Base-by-base conservation (phyloP, 2,797 vertebrate species). In the Mormyrops attenuatus region DNA sequence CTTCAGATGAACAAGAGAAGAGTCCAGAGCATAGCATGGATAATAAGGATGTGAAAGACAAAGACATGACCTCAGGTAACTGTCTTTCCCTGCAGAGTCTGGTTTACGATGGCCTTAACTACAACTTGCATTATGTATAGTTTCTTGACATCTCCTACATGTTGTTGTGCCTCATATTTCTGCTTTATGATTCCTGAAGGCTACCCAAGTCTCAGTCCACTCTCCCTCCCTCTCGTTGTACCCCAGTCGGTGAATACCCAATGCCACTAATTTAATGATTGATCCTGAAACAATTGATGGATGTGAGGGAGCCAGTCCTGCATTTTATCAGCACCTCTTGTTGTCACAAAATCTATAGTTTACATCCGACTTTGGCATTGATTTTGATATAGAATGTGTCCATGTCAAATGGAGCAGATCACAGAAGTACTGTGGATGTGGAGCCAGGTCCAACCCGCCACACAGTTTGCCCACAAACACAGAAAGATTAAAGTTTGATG, bases 251-350 rank as follows among this genome's bases (percentile, higher is more conserved):
- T 47, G 44, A 50, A 41, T 63, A 22, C 73, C 47, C 15, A 80
- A 66, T 89, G 88, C 20, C 50, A 44, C 50, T 89, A 89, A 89
- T 77, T 88, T 80, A 88, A 69, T 57, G 66, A 49, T 57, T 73
- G 66, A 57, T 20, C 22, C 63, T 88, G 49, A 88, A 55, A 84
- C 84, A 55, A 73, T 13, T 63, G 53, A 17, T 84, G 34, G 15
- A 41, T n/a, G 73, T 73, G 49, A 15, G 44, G 89, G 5, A 41
- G 89, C 22, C 41, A 82, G 77, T 22, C 60, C 55, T 66, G 22
- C 77, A 55, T n/a, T 90, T 82, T 63, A 82, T 82, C 86, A 82
- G 89, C 38, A n/a, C 15, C 86, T 52, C 20, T n/a, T 15, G 60
- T 85, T 90, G 53, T 57, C 86, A 77, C 53, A 22, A 52, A 88